phyloP scores from a whole-genome alignment of 2,888 invertebrate species.

The Automeris io region DNA sequence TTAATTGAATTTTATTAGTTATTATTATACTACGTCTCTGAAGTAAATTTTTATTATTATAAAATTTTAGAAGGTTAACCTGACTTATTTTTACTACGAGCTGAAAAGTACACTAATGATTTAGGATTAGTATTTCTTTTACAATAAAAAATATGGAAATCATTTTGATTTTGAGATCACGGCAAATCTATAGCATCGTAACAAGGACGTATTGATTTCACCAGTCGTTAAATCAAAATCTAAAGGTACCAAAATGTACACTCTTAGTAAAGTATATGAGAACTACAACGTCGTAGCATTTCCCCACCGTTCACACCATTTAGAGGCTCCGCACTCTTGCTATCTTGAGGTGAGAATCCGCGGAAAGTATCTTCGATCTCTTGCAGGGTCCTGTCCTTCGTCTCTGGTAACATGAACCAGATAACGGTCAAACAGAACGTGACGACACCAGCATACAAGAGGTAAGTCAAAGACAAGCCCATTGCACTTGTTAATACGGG shows the following conservation, averaged over 20 bases:
- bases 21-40: no score
- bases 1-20: no score
- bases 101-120: no score
- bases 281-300: constrained; percentile 52
- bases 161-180: no score
- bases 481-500: constrained; percentile 72
- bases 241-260: no score
- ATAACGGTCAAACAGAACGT: constrained; percentile 69
- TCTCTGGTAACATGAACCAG: constrained; percentile 80
- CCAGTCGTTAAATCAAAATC: no score
- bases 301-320: constrained; percentile 32
- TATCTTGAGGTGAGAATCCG: constrained; percentile 36
- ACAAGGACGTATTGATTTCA: no score
- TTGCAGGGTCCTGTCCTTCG: constrained; percentile 79
- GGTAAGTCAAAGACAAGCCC: constrained; percentile 77
- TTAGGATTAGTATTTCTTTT: no score
- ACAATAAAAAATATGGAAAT: no score
- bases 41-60: no score
- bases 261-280: constrained; percentile 53
- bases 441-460: constrained; percentile 76
- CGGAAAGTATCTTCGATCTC: constrained; percentile 80
- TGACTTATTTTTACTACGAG: no score
- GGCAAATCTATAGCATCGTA: not conserved
- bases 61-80: no score
- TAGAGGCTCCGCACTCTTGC: constrained; percentile 40